Conservation (phyloP, 2,797 vertebrate genomes). For the Myotis daubentonii region DNA sequence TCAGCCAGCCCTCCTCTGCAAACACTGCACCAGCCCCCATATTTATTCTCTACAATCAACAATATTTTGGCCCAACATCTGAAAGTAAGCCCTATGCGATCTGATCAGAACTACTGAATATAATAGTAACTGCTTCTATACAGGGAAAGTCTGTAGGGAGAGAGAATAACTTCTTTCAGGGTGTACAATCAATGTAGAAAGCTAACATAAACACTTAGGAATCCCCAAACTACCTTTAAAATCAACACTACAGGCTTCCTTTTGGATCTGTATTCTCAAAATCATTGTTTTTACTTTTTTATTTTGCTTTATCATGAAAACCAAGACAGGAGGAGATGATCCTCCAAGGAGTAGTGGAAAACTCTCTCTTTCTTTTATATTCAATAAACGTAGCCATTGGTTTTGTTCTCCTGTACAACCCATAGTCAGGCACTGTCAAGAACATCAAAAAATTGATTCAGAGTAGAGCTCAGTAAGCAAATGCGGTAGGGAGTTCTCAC, state of each 20-base stretch:
- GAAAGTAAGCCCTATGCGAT: neutral
- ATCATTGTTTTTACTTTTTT: slow-evolving; percentile 53
- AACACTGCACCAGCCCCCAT: neutral
- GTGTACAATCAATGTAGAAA: slow-evolving; percentile 18
- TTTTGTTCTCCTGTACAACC: slow-evolving; percentile 48
- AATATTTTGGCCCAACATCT: neutral
- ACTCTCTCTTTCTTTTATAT: slow-evolving; percentile 43
- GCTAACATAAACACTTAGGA: neutral
- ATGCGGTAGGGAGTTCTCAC: neutral
- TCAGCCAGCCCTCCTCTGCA: neutral
- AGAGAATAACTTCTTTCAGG: neutral
- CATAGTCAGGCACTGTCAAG: slow-evolving; percentile 7
- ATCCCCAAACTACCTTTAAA: slow-evolving; percentile 12
- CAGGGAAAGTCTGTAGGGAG: neutral
- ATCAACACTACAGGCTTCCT: neutral
- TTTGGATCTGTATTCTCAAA: slow-evolving; percentile 40
- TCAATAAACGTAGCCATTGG: slow-evolving; percentile 13
- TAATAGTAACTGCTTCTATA: neutral
- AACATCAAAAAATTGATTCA: slow-evolving; percentile 41
- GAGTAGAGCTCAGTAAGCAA: slow-evolving; percentile 14
- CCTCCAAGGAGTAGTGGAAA: neutral
- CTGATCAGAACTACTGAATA: neutral
- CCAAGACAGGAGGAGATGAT: slow-evolving; percentile 7
- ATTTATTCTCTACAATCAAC: neutral
- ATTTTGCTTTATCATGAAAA: slow-evolving; percentile 50